Evolutionary conservation across 2,113 vertebrate genomes (phyloP), one percentile per base, ranked within the genome.

Genomic region (Zosterops hypoxanthus): DNA sequence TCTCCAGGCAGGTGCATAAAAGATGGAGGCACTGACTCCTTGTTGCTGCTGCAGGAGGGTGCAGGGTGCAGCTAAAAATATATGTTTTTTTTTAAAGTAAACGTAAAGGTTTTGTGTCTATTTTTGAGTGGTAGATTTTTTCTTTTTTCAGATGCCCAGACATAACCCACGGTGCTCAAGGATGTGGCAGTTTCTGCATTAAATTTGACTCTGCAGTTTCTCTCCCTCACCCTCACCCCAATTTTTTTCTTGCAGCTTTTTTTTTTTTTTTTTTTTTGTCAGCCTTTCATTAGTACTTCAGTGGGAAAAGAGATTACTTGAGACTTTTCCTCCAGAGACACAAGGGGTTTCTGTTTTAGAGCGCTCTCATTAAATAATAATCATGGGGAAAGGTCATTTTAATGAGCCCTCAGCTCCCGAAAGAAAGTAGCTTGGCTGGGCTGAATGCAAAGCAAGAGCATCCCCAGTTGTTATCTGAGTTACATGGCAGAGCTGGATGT

Each of bases 381-480:
- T 96, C 94, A 88, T 86, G 87, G 94, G 85, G 94, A 95, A 97
- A 95, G 92, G 90, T 97, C 93, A 95, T 92, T 96, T 96, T 96
- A 97, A 96, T 94, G 95, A 95, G 92, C 82, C 93, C 92, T 96
- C 66, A 25, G 78, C 73, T 95, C 92, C 89, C 22, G 25, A 80
- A 94, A 94, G 93, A 93, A 94, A 82, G 79, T 72, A 49, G 90
- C 91, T 90, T 1, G 3, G 93, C 89, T 96, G 91, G 73, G 84
- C 82, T 95, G 92, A 95, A 95, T 95, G 94, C 86, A 96, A 94
- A 97, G 80, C 59, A 68, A 96, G 91, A 94, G 77, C 82, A 90
- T 96, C 87, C 92, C 85, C 70, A 64, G 88, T 91, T 87, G 88
- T 95, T 90, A 94, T 80, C 86, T 61, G 36, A 57, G 75, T 90